Evolutionary conservation across 2,888 invertebrate species (phyloP).

Genomic region (Adelognathus sp.): DNA sequence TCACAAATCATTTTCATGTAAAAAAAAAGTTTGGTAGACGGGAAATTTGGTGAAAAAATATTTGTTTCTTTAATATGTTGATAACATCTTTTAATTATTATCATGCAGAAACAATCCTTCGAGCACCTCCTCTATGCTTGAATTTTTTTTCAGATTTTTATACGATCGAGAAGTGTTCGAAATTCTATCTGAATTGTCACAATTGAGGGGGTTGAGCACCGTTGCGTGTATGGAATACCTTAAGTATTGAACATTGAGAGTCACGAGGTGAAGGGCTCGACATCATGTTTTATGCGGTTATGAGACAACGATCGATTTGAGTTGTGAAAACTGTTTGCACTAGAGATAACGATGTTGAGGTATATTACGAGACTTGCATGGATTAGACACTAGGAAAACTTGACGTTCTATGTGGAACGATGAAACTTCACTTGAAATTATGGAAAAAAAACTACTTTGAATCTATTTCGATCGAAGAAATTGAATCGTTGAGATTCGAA

Average conservation of each 20-base stretch:
- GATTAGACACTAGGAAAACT: background rate
- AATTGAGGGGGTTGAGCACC: too few relatives aligned
- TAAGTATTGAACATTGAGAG: conserved; percentile 15
- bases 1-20: too few relatives aligned
- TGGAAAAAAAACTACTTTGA: background rate
- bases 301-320: background rate
- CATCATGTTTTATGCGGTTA: conserved; percentile 10
- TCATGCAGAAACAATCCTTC: too few relatives aligned
- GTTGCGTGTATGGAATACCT: too few relatives aligned
- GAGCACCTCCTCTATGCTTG: too few relatives aligned
- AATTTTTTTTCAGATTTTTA: too few relatives aligned
- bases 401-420: background rate
- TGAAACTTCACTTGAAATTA: background rate
- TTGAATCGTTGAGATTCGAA: background rate
- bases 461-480: background rate
- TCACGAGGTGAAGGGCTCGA: conserved; percentile 1
- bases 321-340: background rate
- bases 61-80: too few relatives aligned
- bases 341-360: background rate
- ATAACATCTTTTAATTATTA: too few relatives aligned
- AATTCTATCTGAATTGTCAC: too few relatives aligned
- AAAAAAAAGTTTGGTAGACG: too few relatives aligned
- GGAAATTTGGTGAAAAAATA: too few relatives aligned
- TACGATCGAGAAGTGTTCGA: too few relatives aligned
- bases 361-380: background rate